Conservation (phyloP, 2,888 invertebrate species). For the Achlya flavicornis region DNA sequence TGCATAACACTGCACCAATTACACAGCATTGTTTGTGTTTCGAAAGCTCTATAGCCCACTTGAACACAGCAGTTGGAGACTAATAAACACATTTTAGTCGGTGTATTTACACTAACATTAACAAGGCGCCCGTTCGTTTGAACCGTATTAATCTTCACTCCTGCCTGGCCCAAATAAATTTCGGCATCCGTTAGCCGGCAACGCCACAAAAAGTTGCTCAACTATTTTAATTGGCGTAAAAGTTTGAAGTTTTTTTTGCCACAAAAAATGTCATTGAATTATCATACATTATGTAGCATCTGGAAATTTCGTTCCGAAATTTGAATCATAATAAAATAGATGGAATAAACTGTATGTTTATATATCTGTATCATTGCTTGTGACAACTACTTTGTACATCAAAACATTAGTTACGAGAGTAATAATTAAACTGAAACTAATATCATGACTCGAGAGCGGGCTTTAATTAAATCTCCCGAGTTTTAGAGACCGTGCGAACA, state of each 20-base stretch:
- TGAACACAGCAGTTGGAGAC: conserved; percentile 55
- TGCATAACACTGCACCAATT: conserved; percentile 62
- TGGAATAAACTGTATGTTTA: neutral
- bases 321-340: too few relatives aligned
- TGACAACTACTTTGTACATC: conserved; percentile 26
- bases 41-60: conserved; percentile 54
- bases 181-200: conserved; percentile 67
- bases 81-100: conserved; percentile 72
- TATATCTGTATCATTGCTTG: conserved; percentile 4
- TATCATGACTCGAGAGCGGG: conserved; percentile 52
- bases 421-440: conserved; percentile 55
- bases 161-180: conserved; percentile 68
- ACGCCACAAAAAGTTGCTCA: conserved; percentile 72
- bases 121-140: conserved; percentile 65
- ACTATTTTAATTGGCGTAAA: conserved; percentile 82
- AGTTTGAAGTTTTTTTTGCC: conserved; percentile 56
- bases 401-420: conserved; percentile 33
- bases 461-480: conserved; percentile 67
- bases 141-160: conserved; percentile 71
- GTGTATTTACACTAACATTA: conserved; percentile 71
- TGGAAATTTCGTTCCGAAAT: conserved; percentile 28
- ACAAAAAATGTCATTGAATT: conserved; percentile 69
- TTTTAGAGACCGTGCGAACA: conserved; percentile 62
- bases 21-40: conserved; percentile 65
- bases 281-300: conserved; percentile 55